phyloP scores from a whole-genome alignment of 2,113 vertebrate genomes.

The Saccopteryx leptura region DNA sequence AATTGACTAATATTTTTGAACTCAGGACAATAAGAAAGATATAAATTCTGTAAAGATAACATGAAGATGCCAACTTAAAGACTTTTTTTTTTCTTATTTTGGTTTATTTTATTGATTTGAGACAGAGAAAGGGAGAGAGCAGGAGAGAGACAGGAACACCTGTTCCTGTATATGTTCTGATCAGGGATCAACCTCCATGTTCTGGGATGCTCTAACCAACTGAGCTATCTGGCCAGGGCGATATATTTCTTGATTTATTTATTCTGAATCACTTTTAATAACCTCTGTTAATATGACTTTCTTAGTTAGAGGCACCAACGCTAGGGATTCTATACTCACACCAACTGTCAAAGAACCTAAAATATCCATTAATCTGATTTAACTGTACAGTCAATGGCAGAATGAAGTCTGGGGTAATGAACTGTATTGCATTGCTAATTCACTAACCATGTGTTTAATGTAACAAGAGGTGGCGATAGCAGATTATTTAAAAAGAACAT shows the following conservation, averaged over 20 bases:
- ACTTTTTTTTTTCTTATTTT: too few species aligned
- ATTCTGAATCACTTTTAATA: slow-evolving; percentile 36
- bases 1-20: neutral
- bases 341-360: neutral
- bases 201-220: too few species aligned
- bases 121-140: too few species aligned
- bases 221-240: too few species aligned
- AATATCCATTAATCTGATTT: neutral
- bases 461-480: neutral
- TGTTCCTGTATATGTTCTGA: too few species aligned
- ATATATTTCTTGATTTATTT: slow-evolving; percentile 35
- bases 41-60: slow-evolving; percentile 1
- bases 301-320: neutral
- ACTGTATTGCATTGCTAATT: neutral
- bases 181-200: too few species aligned
- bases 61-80: neutral
- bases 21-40: slow-evolving; percentile 20
- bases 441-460: slow-evolving; percentile 11
- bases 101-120: too few species aligned
- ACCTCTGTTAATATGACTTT: neutral
- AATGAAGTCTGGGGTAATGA: neutral
- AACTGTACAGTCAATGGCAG: neutral
- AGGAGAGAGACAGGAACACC: too few species aligned
- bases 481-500: neutral
- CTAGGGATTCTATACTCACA: neutral